Conservation (phyloP, 1,140 invertebrate species). For the Drosophila littoralis region DNA sequence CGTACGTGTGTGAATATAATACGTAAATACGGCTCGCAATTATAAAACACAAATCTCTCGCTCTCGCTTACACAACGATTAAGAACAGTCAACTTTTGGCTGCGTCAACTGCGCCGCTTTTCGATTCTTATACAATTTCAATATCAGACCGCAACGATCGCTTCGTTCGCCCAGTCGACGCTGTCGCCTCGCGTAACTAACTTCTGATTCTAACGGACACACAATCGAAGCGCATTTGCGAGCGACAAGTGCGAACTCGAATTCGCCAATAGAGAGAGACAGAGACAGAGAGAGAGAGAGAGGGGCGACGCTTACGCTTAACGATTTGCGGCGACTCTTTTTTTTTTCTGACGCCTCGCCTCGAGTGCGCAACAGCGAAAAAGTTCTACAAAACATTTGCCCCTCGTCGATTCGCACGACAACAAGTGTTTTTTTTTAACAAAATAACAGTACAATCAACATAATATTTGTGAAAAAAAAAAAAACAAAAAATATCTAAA, state of each 20-base stretch:
- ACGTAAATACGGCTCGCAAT: conserved; percentile 9
- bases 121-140: conserved; percentile 43
- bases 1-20: conserved; percentile 23
- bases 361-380: conserved; percentile 43
- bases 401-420: conserved; percentile 54
- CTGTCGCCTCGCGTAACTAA: conserved; percentile 26
- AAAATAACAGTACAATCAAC: conserved; percentile 26
- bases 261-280: conserved; percentile 3
- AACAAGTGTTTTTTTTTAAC: conserved; percentile 48
- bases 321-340: conserved; percentile 17
- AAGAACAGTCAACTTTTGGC: conserved; percentile 31
- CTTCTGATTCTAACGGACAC: conserved; percentile 44
- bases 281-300: conserved; percentile 19
- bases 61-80: conserved; percentile 12
- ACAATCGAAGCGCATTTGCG: conserved; percentile 39
- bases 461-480: background rate
- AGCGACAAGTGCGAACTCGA: conserved; percentile 41
- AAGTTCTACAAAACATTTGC: conserved; percentile 64
- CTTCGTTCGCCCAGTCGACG: conserved; percentile 33
- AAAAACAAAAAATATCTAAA: background rate
- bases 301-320: conserved; percentile 40
- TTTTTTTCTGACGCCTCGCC: conserved; percentile 12
- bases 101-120: conserved; percentile 32
- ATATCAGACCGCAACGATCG: conserved; percentile 39
- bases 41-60: background rate